Evolutionary conservation across 2,888 invertebrate genomes (phyloP), one percentile per base, ranked within the genome.

Genomic region (Cheilosia soror): DNA sequence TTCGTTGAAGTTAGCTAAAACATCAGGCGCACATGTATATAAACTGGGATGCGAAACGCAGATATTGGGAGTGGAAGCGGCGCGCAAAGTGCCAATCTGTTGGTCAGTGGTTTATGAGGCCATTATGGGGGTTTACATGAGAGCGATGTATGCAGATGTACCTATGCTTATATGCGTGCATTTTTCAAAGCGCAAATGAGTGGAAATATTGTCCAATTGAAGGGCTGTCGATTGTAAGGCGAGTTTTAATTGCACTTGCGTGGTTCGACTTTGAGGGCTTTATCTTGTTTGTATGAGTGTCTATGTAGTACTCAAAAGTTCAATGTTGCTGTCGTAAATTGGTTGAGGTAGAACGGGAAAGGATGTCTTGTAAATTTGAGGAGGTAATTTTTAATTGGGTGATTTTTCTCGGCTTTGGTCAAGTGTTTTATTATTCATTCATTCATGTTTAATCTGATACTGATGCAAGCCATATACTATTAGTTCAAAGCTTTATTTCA

Each of bases 31-130:
- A 29, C 13, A 49, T 20, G 33, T 20, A 37, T 20, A 37, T 44
- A 15, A 29, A 25, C 37, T 51, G 58, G 33, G 33, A 13, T 62
- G 73, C 9, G 42, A 13, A 27, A 29, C 25, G n/a, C 40, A 37
- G 37, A 37, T 37, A 63, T 62, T 78, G 78, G 84, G 69, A 76
- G 82, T 86, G 79, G 72, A 80, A 73, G 73, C 68, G 63, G 57
- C 49, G 57, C 60, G 75, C 81, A 87, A 87, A 88, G 88, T 88
- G 88, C 87, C 88, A 88, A 88, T 88, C 88, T 88, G 88, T 79
- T 87, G 82, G 81, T 76, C 87, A 87, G 87, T 88, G 84, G 87
- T 88, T 88, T 88, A 88, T 88, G 88, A 87, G 83, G 69, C 84
- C 83, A 88, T 88, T 88, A 84, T 83, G 80, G 77, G 63, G 87